Evolutionary conservation across 2,797 vertebrate genomes (phyloP).

Genomic region (Amblyraja radiata): DNA sequence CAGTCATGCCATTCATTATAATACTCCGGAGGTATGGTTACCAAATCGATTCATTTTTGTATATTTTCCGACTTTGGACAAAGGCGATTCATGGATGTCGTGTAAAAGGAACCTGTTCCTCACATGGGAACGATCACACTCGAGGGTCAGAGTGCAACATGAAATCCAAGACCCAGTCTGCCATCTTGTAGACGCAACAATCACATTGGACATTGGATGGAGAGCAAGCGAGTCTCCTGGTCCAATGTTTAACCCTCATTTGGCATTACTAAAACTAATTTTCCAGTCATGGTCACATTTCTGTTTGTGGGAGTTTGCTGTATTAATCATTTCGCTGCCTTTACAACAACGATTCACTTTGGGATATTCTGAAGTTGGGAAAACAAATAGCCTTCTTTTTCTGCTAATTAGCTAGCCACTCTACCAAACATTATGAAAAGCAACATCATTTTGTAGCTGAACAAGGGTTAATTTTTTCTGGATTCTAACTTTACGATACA

Average conservation of each 20-base stretch:
- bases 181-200: neutral
- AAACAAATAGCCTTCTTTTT: too few relatives aligned
- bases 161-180: neutral
- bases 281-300: neutral
- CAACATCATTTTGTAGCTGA: neutral
- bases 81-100: too few relatives aligned
- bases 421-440: neutral
- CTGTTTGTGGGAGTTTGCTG: neutral
- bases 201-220: neutral
- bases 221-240: neutral
- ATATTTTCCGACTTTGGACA: too few relatives aligned
- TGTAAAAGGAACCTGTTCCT: too few relatives aligned
- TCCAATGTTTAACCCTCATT: neutral
- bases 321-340: neutral
- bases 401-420: neutral
- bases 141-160: neutral
- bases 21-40: too few relatives aligned
- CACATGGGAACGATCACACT: too few relatives aligned
- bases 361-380: neutral
- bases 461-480: neutral
- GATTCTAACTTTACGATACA: neutral
- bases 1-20: too few relatives aligned
- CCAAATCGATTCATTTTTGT: too few relatives aligned
- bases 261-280: neutral
- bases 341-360: neutral